phyloP scores from a whole-genome alignment of 2,113 vertebrate species.

The Helogale parvula region DNA sequence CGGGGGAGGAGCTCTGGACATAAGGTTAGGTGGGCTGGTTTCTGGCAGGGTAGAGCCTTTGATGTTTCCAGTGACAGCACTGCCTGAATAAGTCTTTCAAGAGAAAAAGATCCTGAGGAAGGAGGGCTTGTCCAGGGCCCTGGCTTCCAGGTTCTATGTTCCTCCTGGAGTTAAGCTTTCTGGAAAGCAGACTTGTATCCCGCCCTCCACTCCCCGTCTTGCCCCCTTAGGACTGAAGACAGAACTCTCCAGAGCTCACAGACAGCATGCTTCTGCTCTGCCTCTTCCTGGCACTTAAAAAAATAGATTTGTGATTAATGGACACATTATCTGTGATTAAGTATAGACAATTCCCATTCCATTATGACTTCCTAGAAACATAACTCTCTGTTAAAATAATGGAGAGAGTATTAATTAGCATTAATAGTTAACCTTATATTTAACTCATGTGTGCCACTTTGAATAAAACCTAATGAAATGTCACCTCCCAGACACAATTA shows the following conservation, averaged over 20 bases:
- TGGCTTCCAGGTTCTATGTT: not conserved
- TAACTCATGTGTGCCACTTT: not conserved
- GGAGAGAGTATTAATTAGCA: slow-evolving; percentile 50
- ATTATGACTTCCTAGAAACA: slow-evolving; percentile 52
- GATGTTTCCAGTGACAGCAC: not conserved
- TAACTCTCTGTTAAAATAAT: slow-evolving; percentile 58
- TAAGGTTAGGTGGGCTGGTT: not conserved
- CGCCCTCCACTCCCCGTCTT: not conserved
- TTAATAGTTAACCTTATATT: slow-evolving; percentile 13
- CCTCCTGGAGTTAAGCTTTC: slow-evolving; percentile 12
- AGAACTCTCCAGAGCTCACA: not conserved
- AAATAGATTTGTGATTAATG: slow-evolving; percentile 19
- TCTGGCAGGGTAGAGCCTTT: not conserved
- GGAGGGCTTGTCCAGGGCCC: not conserved
- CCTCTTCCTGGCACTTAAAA: not conserved
- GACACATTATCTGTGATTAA: slow-evolving; percentile 43
- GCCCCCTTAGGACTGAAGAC: not conserved
- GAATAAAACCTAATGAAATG: slow-evolving; percentile 35
- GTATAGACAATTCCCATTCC: slow-evolving; percentile 7
- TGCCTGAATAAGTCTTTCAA: not conserved
- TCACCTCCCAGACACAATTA: not conserved
- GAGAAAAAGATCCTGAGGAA: not conserved
- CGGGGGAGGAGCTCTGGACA: not conserved
- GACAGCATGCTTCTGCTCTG: not conserved
- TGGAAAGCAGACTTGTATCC: slow-evolving; percentile 6